These are phyloP conservation scores for Sorex maritimensis DNA, from an alignment of 2,797 vertebrate species.

Conservation along the genomic window DNA sequence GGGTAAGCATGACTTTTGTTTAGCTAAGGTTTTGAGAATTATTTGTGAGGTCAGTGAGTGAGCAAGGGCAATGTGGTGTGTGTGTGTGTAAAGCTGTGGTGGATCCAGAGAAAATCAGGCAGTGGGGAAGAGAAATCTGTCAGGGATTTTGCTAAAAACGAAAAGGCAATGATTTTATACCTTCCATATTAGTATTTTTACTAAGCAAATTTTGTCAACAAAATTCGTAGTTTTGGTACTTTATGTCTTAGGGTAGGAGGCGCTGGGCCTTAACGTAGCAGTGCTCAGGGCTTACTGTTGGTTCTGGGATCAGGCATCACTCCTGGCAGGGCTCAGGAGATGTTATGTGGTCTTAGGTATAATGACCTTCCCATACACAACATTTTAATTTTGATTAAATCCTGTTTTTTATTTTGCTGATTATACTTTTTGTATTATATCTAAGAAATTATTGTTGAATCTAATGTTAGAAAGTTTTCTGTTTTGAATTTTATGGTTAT, in stretches of 20 bases:
- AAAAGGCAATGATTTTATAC: background rate
- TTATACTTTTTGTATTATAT: no score
- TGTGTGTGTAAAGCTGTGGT: background rate
- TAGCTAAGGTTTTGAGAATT: conserved; percentile 31
- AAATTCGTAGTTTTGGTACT: conserved; percentile 21
- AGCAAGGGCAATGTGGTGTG: background rate
- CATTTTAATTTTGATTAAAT: no score
- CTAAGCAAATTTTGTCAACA: conserved; percentile 17
- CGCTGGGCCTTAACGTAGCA: no score
- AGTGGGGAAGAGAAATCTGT: background rate
- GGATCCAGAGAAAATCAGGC: conserved; percentile 34
- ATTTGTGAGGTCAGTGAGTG: background rate
- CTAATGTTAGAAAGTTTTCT: no score
- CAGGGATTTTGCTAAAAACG: background rate
- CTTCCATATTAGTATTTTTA: conserved; percentile 15
- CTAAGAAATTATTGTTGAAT: no score
- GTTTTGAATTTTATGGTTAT: no score
- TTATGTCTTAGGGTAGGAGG: background rate
- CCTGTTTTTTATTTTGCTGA: no score
- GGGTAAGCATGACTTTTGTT: conserved; percentile 18
- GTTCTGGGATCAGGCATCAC: no score
- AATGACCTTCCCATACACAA: no score
- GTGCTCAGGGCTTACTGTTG: no score
- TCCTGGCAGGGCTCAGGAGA: no score
- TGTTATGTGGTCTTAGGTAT: no score